Evolutionary conservation across 2,888 invertebrate species (phyloP).

Genomic region (Caenorhabditis japonica): DNA sequence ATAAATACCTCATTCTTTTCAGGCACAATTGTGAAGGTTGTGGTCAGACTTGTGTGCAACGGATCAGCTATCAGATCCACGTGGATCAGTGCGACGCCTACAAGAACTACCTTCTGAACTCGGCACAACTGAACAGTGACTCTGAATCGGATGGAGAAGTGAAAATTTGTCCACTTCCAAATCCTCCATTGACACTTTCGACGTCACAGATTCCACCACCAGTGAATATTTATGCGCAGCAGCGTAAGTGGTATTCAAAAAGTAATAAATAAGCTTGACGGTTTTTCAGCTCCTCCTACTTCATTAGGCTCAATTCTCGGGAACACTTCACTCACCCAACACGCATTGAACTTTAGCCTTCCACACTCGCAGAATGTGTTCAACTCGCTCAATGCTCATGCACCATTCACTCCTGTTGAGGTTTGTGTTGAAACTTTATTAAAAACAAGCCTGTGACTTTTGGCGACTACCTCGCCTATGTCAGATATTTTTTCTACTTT

Average conservation of each 20-base stretch:
- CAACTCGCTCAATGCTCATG: conserved; percentile 27
- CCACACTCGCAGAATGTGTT: conserved; percentile 25
- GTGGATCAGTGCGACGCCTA: conserved; percentile 71
- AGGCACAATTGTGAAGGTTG: conserved; percentile 73
- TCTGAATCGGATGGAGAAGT: conserved; percentile 49
- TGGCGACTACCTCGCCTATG: no score
- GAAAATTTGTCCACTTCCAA: conserved; percentile 34
- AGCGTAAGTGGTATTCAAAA: no score
- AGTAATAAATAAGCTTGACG: background rate
- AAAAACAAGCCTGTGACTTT: no score
- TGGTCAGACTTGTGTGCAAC: conserved; percentile 73
- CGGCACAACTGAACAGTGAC: conserved; percentile 28
- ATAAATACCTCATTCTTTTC: background rate
- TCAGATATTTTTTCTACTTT: no score
- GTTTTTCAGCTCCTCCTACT: conserved; percentile 18
- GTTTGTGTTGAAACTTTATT: no score
- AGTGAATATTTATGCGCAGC: conserved; percentile 45
- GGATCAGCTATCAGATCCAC: conserved; percentile 74
- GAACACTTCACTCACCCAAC: conserved; percentile 17
- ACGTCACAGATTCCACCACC: conserved; percentile 27
- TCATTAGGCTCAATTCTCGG: conserved; percentile 31
- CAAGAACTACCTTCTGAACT: conserved; percentile 11
- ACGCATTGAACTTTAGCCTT: conserved; percentile 23
- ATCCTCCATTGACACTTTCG: conserved; percentile 25
- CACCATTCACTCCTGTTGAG: conserved; percentile 51